Conservation (phyloP, 2,888 invertebrate genomes). For the Brachyptera putata region DNA sequence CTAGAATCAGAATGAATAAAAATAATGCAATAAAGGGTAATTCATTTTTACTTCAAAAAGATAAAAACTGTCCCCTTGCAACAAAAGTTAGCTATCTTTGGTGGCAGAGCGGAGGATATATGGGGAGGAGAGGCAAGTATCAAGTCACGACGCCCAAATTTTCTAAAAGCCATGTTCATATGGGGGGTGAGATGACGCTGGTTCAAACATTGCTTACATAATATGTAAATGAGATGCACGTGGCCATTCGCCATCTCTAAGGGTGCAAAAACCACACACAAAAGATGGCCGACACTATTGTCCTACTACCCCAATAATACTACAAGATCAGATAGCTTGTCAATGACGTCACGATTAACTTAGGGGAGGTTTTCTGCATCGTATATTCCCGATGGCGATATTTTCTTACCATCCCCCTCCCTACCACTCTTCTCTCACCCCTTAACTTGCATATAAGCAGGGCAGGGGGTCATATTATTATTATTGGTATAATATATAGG, state of each 20-base stretch:
- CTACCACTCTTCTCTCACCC: neutral
- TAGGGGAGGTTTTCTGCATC: neutral
- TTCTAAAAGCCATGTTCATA: too few species aligned
- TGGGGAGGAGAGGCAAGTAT: too few species aligned
- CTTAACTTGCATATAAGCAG: too few species aligned
- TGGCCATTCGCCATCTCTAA: conserved; percentile 3
- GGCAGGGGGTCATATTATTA: conserved; percentile 15
- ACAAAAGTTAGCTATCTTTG: too few species aligned
- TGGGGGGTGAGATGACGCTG: neutral
- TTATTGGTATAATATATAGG: neutral
- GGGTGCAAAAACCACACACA: conserved; percentile 7
- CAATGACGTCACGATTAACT: conserved; percentile 5
- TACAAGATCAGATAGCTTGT: neutral
- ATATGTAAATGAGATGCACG: conserved; percentile 17
- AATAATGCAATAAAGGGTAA: too few species aligned
- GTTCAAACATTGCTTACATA: conserved; percentile 8
- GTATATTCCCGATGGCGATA: conserved; percentile 1
- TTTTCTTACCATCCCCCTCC: neutral
- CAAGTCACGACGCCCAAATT: too few species aligned
- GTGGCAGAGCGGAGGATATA: too few species aligned
- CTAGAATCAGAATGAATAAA: too few species aligned
- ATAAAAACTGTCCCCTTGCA: too few species aligned
- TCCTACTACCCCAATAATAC: conserved; percentile 12
- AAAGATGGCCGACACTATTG: conserved; percentile 6
- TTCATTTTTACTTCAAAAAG: too few species aligned